Conservation (phyloP, 1,140 invertebrate genomes). For the Tribolium castaneum region DNA sequence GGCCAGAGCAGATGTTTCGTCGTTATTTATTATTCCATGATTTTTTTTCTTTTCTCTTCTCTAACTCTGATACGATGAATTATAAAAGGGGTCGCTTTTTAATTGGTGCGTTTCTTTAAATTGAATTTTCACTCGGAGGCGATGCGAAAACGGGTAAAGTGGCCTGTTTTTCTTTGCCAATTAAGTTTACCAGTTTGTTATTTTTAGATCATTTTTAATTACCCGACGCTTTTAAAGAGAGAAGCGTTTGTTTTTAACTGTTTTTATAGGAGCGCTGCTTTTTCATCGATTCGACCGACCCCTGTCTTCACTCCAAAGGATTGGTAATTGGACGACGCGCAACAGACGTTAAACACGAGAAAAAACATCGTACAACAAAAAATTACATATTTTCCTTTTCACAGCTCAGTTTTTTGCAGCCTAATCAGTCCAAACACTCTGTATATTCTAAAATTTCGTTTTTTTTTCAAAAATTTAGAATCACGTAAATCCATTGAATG, state of each 20-base stretch:
- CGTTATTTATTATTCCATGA: conserved; percentile 2
- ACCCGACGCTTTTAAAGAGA: conserved; percentile 54
- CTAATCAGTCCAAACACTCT: too few species aligned
- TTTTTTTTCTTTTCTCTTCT: neutral
- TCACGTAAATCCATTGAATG: too few species aligned
- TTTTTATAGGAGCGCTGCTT: conserved; percentile 48
- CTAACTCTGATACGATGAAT: neutral
- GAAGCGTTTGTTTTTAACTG: conserved; percentile 50
- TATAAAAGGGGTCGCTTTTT: neutral
- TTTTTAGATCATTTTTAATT: conserved; percentile 60
- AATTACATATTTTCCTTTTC: neutral
- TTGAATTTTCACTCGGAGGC: conserved; percentile 33
- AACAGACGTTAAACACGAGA: neutral
- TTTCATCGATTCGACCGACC: conserved; percentile 40
- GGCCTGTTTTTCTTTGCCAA: conserved; percentile 58
- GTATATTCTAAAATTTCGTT: too few species aligned
- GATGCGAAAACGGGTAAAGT: conserved; percentile 33
- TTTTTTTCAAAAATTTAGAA: too few species aligned
- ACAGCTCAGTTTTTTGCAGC: too few species aligned
- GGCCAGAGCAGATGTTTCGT: conserved; percentile 40
- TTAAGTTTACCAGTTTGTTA: conserved; percentile 59
- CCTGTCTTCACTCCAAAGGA: conserved; percentile 38
- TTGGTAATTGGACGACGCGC: conserved; percentile 46
- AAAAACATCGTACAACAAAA: neutral
- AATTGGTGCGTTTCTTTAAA: conserved; percentile 23